Base-by-base conservation (phyloP, 2,113 vertebrate species). In the Alligator mississippiensis region DNA sequence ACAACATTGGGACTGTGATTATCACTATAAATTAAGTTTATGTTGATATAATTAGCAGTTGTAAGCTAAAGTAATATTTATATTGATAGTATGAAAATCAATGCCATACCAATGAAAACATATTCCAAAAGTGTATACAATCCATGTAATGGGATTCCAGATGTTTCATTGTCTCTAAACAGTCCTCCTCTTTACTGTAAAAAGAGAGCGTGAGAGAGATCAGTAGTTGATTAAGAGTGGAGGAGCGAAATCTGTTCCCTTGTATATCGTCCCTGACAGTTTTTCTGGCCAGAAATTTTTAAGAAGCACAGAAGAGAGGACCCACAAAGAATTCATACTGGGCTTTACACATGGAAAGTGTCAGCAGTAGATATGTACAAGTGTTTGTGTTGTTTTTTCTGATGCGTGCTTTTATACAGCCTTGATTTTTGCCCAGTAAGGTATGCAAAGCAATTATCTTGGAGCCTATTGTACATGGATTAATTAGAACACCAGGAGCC, bases 21-120 rank as follows among this genome's bases (percentile, higher is more conserved):
- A 98, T 97, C 94, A 88, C 94, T 97, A 97, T 97, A 98, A 98
- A 98, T 98, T 98, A 98, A 92, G 85, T 97, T 98, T 98, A 98
- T 97, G 97, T 96, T 97, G 97, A 97, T 97, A 98, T 97, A 98
- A 98, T 98, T 97, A 98, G 97, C 94, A 97, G 93, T 96, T 96
- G 95, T 93, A 96, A 95, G 94, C 96, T 97, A 94, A 97, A 86
- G 90, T 94, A 97, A 98, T 98, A 98, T 98, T 98, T 97, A 96
- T 96, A 97, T 90, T 92, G 95, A 97, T 96, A 94, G 85, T 94
- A 97, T 96, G 90, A 96, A 95, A 97, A 96, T 95, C 93, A 77
- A 89, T 97, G 93, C 85, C 88, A 90, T 54, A 84, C 57, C 79
- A 92, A 81, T 85, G 93, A 96, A 97, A 97, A 96, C 93, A 96